Base-by-base conservation (phyloP, 2,113 vertebrate genomes). In the Meriones unguiculatus region DNA sequence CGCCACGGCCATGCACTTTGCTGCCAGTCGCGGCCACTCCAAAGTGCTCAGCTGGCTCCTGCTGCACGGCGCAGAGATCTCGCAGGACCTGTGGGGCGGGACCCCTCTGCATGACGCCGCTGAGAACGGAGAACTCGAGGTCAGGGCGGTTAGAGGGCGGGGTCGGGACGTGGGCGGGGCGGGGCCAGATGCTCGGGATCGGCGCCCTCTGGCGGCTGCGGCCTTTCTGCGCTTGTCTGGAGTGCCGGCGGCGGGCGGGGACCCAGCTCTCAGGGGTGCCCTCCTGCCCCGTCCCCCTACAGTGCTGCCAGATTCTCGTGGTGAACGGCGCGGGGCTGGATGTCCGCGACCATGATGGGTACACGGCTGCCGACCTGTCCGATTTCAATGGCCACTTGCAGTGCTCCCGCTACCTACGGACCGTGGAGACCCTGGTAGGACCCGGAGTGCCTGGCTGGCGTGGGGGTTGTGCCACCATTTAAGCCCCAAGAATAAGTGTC, bases 241-340 rank as follows among this genome's bases (percentile, higher is more conserved):
- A 0, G 17, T 35, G 7, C 64, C 1, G 32, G 35, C n/a, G 35
- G 72, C 12, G 13, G 38, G 30, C 46, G n/a, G 32, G 15, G 41
- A 64, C 41, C 46, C 1, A 15, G 86, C 13, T 20, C 0, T 2
- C n/a, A 12, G 32, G 0, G 15, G 28, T 28, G 54, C 70, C 30
- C 67, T 25, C 25, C 12, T 15, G 38, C 28, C 25, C 12, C 7
- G 20, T n/a, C 57, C 38, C 38, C 91, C 89, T 70, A 22, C 98
- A 99, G 99, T 99, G 99, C 98, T 99, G 99, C 98, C 99, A 99
- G 99, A 99, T 99, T 94, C 98, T 99, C 20, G 99, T 99, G 89
- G 99, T 99, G 89, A 99, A 99, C 0, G 99, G 99, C 0, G 99
- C 99, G 82, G 99, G 99, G 98, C 98, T 99, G 96, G 98, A 98